These are phyloP conservation scores for Thunnus thynnus DNA, from an alignment of 2,113 vertebrate genomes.

Conservation along the genomic window DNA sequence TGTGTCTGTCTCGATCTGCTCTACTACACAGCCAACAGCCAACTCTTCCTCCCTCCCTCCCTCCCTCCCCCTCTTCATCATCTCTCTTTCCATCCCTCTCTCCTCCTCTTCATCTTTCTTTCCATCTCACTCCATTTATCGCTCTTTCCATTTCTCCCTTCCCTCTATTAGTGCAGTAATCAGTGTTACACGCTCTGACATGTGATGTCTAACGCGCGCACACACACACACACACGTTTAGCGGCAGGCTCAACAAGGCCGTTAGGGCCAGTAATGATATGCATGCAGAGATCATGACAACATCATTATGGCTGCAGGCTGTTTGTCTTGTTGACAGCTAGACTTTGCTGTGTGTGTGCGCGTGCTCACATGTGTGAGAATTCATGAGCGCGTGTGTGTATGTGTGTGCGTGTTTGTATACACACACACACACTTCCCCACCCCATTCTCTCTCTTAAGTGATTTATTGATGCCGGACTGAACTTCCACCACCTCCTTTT, in stretches of 20 bases:
- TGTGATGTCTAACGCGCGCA: conserved; percentile 28
- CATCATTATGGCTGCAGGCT: conserved; percentile 80
- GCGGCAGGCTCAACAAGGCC: conserved; percentile 59
- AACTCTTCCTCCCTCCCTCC: conserved; percentile 6
- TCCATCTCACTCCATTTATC: conserved; percentile 54
- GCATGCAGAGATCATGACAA: conserved; percentile 82
- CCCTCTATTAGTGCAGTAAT: conserved; percentile 61
- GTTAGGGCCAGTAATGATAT: conserved; percentile 77
- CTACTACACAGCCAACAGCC: conserved; percentile 50
- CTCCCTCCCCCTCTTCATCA: not conserved
- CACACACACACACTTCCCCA: conserved; percentile 21
- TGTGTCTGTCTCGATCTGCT: conserved; percentile 70
- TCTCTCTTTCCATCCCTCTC: conserved; percentile 14
- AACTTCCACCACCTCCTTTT: conserved; percentile 76
- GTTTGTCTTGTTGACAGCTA: conserved; percentile 80
- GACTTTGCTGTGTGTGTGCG: conserved; percentile 56
- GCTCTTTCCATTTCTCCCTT: conserved; percentile 34
- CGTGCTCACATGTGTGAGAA: not conserved
- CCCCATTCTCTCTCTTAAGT: conserved; percentile 74
- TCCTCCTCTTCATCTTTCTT: not conserved
- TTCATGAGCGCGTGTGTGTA: not conserved
- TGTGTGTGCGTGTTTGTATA: not conserved
- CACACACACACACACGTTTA: conserved; percentile 33
- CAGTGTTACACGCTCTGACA: conserved; percentile 42
- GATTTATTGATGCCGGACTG: conserved; percentile 83